Evolutionary conservation across 2,888 invertebrate genomes (phyloP), one percentile per base, ranked within the genome.

Genomic region (Phaonia tiefii): DNA sequence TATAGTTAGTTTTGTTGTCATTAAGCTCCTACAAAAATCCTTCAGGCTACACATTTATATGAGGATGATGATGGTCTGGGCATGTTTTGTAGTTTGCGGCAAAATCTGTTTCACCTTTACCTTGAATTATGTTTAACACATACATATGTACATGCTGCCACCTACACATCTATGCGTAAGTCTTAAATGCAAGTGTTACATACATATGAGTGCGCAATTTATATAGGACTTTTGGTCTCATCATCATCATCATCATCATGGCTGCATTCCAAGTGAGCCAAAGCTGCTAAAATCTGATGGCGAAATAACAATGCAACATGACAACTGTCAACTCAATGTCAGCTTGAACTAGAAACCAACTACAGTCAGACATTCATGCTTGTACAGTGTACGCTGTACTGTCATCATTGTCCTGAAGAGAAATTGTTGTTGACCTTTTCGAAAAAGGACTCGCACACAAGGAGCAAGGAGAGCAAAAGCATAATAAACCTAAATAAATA

Each of bases 241-340:
- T 39, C 20, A 17, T 63, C 11, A 2, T 22, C n/a, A 22, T 67
- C 31, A 3, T 8, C 37, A 39, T 22, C 17, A 11, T 63, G 20
- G 26, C 42, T 17, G 3, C 54, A 31, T 42, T 71, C 31, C 31
- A 5, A 8, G 31, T 31, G 31, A 31, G 31, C 31, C 31, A 31
- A 8, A 31, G 31, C 31, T 5, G 8, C 31, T 31, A 31, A 31
- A 31, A 31, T 31, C 31, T 60, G 20, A 51, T 75, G 79, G 78
- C 42, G 70, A 51, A 78, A 66, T 46, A 75, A 78, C 67, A 79
- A 60, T 56, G 49, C 67, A 78, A 73, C 75, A 83, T 81, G 73
- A 83, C 79, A 83, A 83, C 84, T 84, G 84, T 70, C 84, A 83
- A 83, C 83, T 76, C 80, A 84, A 80, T 82, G 84, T 79, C 83